A percentile compares a stretch with the other conserved stretches of the same genome.
These are phyloP conservation scores for Dioctria rufipes DNA, from an alignment of 2,888 invertebrate genomes.

Conservation along the genomic window DNA sequence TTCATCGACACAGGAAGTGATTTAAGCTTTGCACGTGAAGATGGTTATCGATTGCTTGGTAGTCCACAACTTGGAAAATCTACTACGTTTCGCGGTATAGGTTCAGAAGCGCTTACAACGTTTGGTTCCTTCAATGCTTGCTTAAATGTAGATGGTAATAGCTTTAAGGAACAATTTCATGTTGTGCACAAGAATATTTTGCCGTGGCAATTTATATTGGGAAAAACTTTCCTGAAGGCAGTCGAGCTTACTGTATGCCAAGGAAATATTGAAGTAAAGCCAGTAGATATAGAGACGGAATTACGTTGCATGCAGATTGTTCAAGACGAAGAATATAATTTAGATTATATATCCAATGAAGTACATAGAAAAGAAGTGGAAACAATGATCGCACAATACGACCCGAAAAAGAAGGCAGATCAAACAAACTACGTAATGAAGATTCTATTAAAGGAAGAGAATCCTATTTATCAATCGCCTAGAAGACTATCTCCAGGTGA, in stretches of 20 bases:
- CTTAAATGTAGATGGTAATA: neutral
- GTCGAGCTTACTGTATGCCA: neutral
- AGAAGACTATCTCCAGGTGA: slow-evolving; percentile 61
- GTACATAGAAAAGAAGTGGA: neutral
- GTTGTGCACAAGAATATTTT: neutral
- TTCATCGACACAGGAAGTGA: slow-evolving; percentile 16
- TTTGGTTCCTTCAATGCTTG: neutral
- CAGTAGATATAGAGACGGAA: neutral
- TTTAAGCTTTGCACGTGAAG: neutral
- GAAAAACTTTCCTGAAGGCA: neutral
- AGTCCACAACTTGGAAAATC: neutral
- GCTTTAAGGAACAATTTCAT: neutral
- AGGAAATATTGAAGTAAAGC: neutral
- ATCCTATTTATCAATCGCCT: slow-evolving; percentile 61
- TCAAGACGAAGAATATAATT: neutral
- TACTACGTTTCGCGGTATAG: neutral
- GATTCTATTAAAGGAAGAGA: slow-evolving; percentile 62
- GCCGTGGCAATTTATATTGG: neutral
- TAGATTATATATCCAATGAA: neutral
- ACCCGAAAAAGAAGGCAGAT: neutral
- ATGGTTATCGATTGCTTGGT: neutral
- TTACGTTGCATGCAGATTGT: neutral
- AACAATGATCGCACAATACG: neutral
- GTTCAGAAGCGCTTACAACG: neutral
- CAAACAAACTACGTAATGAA: neutral